phyloP scores from a whole-genome alignment of 1,140 invertebrate genomes.

The Elymnias hypermnestra region DNA sequence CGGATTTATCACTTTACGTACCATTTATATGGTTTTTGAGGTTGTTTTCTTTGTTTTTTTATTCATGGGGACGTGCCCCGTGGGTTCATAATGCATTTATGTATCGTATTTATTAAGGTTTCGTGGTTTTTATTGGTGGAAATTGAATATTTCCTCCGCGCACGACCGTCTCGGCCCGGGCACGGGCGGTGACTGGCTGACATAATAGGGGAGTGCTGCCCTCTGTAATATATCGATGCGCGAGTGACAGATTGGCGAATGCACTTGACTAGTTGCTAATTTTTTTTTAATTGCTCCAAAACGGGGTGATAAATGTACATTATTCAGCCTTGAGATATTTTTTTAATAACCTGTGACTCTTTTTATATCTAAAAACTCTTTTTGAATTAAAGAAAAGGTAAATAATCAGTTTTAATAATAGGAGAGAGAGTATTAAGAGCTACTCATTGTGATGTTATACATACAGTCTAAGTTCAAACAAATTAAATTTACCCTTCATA shows the following conservation, averaged over 20 bases:
- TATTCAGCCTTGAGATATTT: too few relatives aligned
- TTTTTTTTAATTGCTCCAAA: too few relatives aligned
- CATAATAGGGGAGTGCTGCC: conserved; percentile 29
- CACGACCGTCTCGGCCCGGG: conserved; percentile 29
- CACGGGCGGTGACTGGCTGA: conserved; percentile 40
- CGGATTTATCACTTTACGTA: conserved; percentile 18
- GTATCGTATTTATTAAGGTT: conserved; percentile 24
- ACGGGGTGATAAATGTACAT: too few relatives aligned
- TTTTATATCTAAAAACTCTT: too few relatives aligned
- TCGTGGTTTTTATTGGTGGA: conserved; percentile 10
- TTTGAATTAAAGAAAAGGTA: too few relatives aligned
- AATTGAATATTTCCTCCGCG: conserved; percentile 10
- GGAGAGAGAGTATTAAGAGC: too few relatives aligned
- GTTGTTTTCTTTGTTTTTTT: conserved; percentile 23
- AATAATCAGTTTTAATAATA: too few relatives aligned
- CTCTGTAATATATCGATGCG: conserved; percentile 43
- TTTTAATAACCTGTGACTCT: too few relatives aligned
- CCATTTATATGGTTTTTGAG: conserved; percentile 25
- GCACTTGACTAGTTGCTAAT: conserved; percentile 9
- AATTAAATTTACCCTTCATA: too few relatives aligned
- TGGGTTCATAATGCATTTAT: conserved; percentile 14
- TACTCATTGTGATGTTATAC: too few relatives aligned
- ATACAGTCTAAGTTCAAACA: too few relatives aligned
- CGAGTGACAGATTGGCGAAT: conserved; percentile 27
- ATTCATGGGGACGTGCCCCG: conserved; percentile 28